Conservation (phyloP, 2,113 vertebrate species). For the Proterorhinus semilunaris region DNA sequence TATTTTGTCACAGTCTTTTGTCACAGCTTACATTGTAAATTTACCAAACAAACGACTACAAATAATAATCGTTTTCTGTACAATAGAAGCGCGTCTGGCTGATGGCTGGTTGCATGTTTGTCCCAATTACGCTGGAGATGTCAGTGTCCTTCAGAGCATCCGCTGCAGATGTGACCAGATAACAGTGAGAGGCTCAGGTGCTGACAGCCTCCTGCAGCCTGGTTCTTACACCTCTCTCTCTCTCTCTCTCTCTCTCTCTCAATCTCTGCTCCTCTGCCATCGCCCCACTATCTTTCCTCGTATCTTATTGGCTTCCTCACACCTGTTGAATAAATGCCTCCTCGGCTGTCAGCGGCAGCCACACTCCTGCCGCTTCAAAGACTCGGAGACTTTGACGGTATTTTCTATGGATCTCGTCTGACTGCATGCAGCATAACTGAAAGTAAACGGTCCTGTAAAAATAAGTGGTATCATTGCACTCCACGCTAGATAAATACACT, state of each 20-base stretch:
- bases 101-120: conserved; percentile 36
- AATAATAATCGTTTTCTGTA: background rate
- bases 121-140: conserved; percentile 53
- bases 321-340: conserved; percentile 81
- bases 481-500: background rate
- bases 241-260: conserved; percentile 2
- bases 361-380: conserved; percentile 30
- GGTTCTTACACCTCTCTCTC: conserved; percentile 47
- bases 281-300: conserved; percentile 66
- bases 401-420: background rate
- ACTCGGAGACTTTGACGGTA: conserved; percentile 17
- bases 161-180: conserved; percentile 52
- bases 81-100: conserved; percentile 30
- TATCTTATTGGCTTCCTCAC: conserved; percentile 76
- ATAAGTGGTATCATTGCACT: background rate
- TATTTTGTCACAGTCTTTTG: too few relatives aligned
- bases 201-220: conserved; percentile 63
- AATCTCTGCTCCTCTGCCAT: conserved; percentile 11
- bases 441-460: background rate
- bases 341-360: conserved; percentile 71
- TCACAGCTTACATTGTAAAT: too few relatives aligned
- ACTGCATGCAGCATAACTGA: background rate
- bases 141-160: conserved; percentile 44
- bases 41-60: too few relatives aligned
- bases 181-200: conserved; percentile 49